Evolutionary conservation across 2,888 invertebrate genomes (phyloP).

Genomic region (Hanleya hanleyi): DNA sequence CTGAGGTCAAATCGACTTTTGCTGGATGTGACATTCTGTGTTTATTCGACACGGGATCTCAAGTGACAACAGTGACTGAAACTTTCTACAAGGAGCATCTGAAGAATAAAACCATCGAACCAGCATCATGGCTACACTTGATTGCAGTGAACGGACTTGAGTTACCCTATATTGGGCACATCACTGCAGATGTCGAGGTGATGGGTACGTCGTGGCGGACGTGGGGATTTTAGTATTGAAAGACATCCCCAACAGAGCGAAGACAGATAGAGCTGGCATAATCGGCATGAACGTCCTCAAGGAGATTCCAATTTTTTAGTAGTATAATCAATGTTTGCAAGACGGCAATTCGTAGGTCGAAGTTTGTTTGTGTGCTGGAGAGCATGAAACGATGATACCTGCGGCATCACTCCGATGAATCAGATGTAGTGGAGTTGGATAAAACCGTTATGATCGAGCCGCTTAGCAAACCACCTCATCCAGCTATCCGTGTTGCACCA

Average conservation of each 20-base stretch:
- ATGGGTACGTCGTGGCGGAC: neutral
- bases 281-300: neutral
- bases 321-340: neutral
- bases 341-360: neutral
- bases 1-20: neutral
- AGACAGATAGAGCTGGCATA: neutral
- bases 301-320: neutral
- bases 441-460: neutral
- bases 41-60: neutral
- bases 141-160: neutral
- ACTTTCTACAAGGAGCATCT: neutral
- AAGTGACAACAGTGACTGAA: neutral
- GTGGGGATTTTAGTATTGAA: no score
- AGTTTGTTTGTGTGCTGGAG: neutral
- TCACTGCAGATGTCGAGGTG: neutral
- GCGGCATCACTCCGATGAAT: no score
- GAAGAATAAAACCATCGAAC: neutral
- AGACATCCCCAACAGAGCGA: neutral
- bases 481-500: neutral
- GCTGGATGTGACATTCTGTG: neutral
- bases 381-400: neutral
- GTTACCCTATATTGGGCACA: neutral
- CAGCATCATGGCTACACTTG: neutral
- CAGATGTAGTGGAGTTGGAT: no score
- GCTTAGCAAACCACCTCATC: neutral